A percentile compares a stretch with the other conserved stretches of the same genome.
phyloP scores from a whole-genome alignment of 2,797 vertebrate genomes.

The Pseudocheirus occidentalis region DNA sequence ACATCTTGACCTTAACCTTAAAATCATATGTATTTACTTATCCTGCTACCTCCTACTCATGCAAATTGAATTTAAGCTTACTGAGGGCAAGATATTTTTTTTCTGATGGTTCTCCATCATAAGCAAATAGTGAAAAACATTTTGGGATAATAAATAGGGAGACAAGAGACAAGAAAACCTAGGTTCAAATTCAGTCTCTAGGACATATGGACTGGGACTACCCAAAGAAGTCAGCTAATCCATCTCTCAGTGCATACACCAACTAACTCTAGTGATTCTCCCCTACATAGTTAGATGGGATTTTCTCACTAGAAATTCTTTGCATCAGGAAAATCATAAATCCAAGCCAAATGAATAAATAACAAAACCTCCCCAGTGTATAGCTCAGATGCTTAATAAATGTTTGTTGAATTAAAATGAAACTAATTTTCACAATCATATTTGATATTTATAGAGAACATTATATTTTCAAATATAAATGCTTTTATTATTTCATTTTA shows the following conservation, averaged over 20 bases:
- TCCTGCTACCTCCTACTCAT: not conserved
- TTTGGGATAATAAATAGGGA: not conserved
- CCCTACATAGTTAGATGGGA: not conserved
- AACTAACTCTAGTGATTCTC: not conserved
- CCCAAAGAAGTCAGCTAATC: not conserved
- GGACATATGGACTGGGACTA: not conserved
- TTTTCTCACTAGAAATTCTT: not conserved
- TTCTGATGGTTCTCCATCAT: not conserved
- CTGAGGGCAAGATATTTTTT: not conserved
- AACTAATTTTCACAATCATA: not conserved
- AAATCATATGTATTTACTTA: not conserved
- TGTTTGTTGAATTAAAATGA: not conserved
- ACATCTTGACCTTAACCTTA: not conserved
- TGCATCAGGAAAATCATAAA: not conserved
- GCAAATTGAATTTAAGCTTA: not conserved
- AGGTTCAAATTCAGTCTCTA: not conserved
- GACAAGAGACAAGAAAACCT: not conserved
- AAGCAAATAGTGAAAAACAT: not conserved
- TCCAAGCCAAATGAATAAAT: not conserved
- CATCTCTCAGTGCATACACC: not conserved
- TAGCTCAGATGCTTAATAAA: not conserved
- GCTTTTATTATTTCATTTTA: not conserved
- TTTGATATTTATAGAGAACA: not conserved
- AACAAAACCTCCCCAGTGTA: not conserved
- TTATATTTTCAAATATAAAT: not conserved